phyloP scores from a whole-genome alignment of 2,888 invertebrate genomes.

The Leptothorax acervorum region DNA sequence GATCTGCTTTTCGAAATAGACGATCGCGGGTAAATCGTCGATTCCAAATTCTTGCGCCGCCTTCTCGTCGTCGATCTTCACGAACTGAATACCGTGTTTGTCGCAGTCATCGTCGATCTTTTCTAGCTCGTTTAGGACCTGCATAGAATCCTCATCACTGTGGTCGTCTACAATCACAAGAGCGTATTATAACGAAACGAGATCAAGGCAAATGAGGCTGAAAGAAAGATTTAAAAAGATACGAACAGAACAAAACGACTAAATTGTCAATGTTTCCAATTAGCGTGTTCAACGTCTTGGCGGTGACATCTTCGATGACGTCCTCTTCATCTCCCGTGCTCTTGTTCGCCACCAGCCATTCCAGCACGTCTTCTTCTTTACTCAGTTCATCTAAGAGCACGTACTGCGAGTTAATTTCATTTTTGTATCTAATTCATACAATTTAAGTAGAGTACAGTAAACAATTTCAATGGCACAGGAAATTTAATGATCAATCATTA shows the following conservation, averaged over 20 bases:
- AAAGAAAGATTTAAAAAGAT: slow-evolving; percentile 56
- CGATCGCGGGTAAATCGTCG: slow-evolving; percentile 92
- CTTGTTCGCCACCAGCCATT: slow-evolving; percentile 97
- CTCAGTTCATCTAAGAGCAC: slow-evolving; percentile 91
- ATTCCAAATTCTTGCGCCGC: slow-evolving; percentile 96
- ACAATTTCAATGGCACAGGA: background rate
- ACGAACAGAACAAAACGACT: slow-evolving; percentile 96
- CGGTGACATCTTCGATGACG: slow-evolving; percentile 97
- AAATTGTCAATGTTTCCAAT: slow-evolving; percentile 96
- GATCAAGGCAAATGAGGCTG: background rate
- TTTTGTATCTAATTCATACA: slow-evolving; percentile 18
- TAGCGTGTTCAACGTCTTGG: slow-evolving; percentile 94
- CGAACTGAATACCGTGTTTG: slow-evolving; percentile 96
- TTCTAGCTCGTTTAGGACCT: slow-evolving; percentile 94
- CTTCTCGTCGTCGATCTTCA: slow-evolving; percentile 95
- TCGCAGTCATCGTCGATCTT: slow-evolving; percentile 98
- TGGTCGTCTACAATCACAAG: slow-evolving; percentile 91
- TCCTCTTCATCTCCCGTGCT: slow-evolving; percentile 97
- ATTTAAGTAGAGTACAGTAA: background rate
- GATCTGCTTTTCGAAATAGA: slow-evolving; percentile 97
- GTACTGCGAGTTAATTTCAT: slow-evolving; percentile 36
- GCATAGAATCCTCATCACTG: slow-evolving; percentile 95
- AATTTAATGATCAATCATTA: background rate
- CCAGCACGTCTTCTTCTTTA: slow-evolving; percentile 96
- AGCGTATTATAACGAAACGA: background rate